A percentile compares a stretch with the other conserved stretches of the same genome.
Evolutionary conservation across 2,797 vertebrate species (phyloP).

Genomic region (Ptychadena robeensis): DNA sequence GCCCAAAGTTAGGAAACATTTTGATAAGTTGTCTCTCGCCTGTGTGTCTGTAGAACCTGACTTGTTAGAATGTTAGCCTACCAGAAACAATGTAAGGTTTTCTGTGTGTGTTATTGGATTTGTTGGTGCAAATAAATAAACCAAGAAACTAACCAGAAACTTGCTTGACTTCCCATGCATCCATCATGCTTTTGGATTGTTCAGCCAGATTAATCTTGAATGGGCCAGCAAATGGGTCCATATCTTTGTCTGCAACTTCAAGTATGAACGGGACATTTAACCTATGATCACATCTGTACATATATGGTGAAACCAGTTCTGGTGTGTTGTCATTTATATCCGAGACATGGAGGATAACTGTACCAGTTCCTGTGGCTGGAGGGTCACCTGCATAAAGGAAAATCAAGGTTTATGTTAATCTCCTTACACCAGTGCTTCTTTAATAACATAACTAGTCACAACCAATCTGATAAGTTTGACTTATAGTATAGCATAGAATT

Average conservation of each 20-base stretch:
- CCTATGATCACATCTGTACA: conserved; percentile 73
- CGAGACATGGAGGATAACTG: conserved; percentile 73
- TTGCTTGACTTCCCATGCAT: conserved; percentile 76
- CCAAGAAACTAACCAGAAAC: conserved; percentile 72
- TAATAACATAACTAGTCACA: too few relatives aligned
- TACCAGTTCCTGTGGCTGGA: conserved; percentile 75
- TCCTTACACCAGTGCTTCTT: background rate
- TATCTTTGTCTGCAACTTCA: conserved; percentile 69
- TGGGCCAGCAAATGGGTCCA: conserved; percentile 72
- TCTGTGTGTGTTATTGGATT: background rate
- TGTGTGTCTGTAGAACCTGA: background rate
- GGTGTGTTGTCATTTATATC: conserved; percentile 80
- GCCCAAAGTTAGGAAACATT: too few relatives aligned
- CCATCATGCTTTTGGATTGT: conserved; percentile 54
- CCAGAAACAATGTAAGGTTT: background rate
- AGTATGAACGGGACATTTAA: conserved; percentile 63
- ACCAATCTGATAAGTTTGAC: too few relatives aligned
- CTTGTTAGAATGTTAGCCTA: too few relatives aligned
- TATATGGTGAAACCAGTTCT: conserved; percentile 56
- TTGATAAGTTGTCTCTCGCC: background rate
- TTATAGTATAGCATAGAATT: too few relatives aligned
- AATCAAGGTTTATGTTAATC: background rate
- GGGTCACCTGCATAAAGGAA: conserved; percentile 72
- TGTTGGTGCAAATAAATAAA: background rate
- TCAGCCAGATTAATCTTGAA: conserved; percentile 74